Evolutionary conservation across 2,797 vertebrate species (phyloP).

Genomic region (Anguilla anguilla): DNA sequence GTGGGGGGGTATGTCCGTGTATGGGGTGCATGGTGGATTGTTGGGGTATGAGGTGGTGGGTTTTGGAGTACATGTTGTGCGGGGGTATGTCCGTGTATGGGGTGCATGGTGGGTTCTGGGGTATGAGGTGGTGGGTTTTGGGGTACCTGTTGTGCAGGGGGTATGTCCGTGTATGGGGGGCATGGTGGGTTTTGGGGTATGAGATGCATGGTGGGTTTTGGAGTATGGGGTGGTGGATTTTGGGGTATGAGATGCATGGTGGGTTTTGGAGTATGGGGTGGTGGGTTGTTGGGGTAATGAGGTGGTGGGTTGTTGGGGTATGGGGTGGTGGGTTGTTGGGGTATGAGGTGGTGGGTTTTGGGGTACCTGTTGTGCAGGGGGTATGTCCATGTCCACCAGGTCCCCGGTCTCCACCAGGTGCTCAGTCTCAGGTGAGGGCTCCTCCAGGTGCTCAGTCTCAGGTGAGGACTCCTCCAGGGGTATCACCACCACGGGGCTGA

Average conservation of each 20-base stretch:
- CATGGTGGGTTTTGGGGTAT: too few species aligned
- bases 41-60: constrained; percentile 55
- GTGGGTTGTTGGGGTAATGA: too few species aligned
- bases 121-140: constrained; percentile 43
- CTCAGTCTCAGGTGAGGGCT: constrained; percentile 92
- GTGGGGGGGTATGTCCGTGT: constrained; percentile 79
- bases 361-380: constrained; percentile 81
- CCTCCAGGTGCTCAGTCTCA: constrained; percentile 86
- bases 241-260: too few species aligned
- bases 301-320: too few species aligned
- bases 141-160: constrained; percentile 76
- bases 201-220: too few species aligned
- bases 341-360: constrained; percentile 76
- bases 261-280: too few species aligned
- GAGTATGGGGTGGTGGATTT: too few species aligned
- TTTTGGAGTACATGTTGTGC: too few species aligned
- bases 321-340: too few species aligned
- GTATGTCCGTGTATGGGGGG: constrained; percentile 75
- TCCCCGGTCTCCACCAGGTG: constrained; percentile 88
- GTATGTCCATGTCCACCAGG: constrained; percentile 91
- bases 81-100: too few species aligned
- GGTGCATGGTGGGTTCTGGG: too few species aligned
- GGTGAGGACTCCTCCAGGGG: constrained; percentile 86
- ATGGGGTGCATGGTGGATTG: too few species aligned
- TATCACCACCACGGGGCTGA: constrained; percentile 89